A percentile compares a stretch with the other conserved stretches of the same genome.
Conservation (phyloP, 2,113 vertebrate genomes). For the Megatriorchis doriae region DNA sequence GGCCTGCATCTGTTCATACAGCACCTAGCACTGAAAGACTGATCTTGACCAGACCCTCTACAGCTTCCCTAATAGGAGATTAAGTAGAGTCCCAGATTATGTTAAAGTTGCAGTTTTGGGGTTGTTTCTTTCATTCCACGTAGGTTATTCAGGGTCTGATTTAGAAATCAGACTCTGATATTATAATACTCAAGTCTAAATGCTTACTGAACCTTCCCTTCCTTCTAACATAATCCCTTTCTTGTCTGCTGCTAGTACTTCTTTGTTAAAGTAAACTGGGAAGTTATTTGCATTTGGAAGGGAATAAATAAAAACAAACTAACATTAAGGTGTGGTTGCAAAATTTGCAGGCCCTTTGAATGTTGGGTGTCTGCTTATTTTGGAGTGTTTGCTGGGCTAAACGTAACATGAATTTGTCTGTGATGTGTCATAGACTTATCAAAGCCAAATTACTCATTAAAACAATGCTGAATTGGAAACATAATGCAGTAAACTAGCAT, state of each 20-base stretch:
- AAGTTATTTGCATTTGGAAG: not conserved
- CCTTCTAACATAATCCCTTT: not conserved
- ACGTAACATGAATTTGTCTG: not conserved
- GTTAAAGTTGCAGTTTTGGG: not conserved
- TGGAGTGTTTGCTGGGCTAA: not conserved
- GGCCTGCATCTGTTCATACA: not conserved
- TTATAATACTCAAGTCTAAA: not conserved
- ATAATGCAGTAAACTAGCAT: not conserved
- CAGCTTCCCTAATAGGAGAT: not conserved
- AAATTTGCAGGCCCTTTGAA: not conserved
- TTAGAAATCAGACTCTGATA: not conserved
- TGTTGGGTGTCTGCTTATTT: not conserved
- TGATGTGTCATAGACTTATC: not conserved
- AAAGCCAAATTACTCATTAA: slow-evolving; percentile 50
- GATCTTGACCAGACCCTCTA: not conserved
- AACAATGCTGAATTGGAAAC: slow-evolving; percentile 57
- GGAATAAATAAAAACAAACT: slow-evolving; percentile 33
- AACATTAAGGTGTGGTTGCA: not conserved
- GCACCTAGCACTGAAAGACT: not conserved
- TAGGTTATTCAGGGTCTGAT: not conserved
- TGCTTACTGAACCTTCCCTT: not conserved
- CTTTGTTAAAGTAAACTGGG: not conserved
- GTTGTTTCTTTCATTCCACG: not conserved
- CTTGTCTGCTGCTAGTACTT: not conserved
- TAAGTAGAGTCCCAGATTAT: not conserved